phyloP scores from a whole-genome alignment of 1,140 invertebrate species.

The Drosophila ananassae region DNA sequence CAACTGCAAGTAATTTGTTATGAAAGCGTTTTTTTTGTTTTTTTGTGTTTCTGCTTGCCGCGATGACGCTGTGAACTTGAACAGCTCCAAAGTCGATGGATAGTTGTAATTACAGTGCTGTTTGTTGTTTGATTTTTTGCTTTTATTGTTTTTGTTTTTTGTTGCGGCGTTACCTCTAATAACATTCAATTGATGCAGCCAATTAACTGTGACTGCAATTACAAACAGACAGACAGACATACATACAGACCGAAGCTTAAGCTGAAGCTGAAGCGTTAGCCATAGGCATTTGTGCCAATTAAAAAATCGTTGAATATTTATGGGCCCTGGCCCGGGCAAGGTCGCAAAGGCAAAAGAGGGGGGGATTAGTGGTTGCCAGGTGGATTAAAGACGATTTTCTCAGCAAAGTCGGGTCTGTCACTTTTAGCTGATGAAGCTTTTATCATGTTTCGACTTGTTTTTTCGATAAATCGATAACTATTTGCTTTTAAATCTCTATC shows the following conservation, averaged over 20 bases:
- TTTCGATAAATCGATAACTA: no score
- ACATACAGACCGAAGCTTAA: background rate
- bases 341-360: slow-evolving; percentile 16
- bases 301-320: slow-evolving; percentile 45
- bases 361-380: slow-evolving; percentile 9
- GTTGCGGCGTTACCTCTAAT: slow-evolving; percentile 38
- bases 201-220: slow-evolving; percentile 55
- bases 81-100: slow-evolving; percentile 40
- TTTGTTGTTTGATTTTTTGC: slow-evolving; percentile 3
- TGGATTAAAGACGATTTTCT: slow-evolving; percentile 25
- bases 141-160: slow-evolving; percentile 15
- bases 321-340: slow-evolving; percentile 32
- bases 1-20: slow-evolving; percentile 50
- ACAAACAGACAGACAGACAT: background rate
- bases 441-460: no score
- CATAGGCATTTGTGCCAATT: slow-evolving; percentile 37
- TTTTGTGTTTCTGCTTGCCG: background rate
- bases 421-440: slow-evolving; percentile 19
- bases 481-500: no score
- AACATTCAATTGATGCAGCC: slow-evolving; percentile 61
- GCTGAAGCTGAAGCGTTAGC: slow-evolving; percentile 19
- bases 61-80: slow-evolving; percentile 50
- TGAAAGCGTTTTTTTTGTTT: slow-evolving; percentile 29
- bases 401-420: slow-evolving; percentile 8
- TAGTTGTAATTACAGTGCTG: slow-evolving; percentile 22